Conservation (phyloP, 2,888 invertebrate genomes). For the Oscheius myriophilus region DNA sequence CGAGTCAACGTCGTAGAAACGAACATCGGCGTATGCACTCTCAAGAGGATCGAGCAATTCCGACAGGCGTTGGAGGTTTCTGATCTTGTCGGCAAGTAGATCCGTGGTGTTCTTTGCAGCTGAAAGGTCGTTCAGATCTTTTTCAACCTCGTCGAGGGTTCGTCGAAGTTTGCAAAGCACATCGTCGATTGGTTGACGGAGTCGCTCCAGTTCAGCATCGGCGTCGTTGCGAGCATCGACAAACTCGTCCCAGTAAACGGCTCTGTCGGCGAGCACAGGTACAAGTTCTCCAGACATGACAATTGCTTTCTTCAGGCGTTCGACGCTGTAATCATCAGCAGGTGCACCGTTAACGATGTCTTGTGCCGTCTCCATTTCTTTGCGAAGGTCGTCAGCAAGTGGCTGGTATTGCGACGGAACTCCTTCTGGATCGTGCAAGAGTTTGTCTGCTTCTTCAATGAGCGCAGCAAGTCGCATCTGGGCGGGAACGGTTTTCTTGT, state of each 20-base stretch:
- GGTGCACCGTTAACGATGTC: slow-evolving; percentile 25
- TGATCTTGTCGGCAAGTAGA: slow-evolving; percentile 39
- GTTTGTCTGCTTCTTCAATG: slow-evolving; percentile 42
- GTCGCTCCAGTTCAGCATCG: slow-evolving; percentile 47
- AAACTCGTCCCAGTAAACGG: slow-evolving; percentile 50
- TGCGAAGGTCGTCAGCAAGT: slow-evolving; percentile 38
- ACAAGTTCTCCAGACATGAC: slow-evolving; percentile 37
- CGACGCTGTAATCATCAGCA: slow-evolving; percentile 36
- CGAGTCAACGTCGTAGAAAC: slow-evolving; percentile 61
- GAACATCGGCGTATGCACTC: slow-evolving; percentile 58
- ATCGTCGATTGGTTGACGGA: slow-evolving; percentile 41
- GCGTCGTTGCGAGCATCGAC: slow-evolving; percentile 51
- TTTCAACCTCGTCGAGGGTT: slow-evolving; percentile 32
- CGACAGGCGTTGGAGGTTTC: slow-evolving; percentile 52
- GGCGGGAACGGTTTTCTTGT: slow-evolving; percentile 34
- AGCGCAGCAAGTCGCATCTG: slow-evolving; percentile 42
- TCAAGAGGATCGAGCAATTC: slow-evolving; percentile 59
- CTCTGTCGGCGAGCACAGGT: slow-evolving; percentile 49
- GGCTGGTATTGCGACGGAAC: slow-evolving; percentile 45
- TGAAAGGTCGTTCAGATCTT: slow-evolving; percentile 36
- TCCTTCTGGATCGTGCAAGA: slow-evolving; percentile 48
- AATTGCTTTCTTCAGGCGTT: slow-evolving; percentile 36
- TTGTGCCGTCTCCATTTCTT: slow-evolving; percentile 34
- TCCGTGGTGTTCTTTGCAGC: slow-evolving; percentile 35
- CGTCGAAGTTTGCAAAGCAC: slow-evolving; percentile 36